These are phyloP conservation scores for Plecotus auritus DNA, from an alignment of 2,113 vertebrate species.

Conservation along the genomic window DNA sequence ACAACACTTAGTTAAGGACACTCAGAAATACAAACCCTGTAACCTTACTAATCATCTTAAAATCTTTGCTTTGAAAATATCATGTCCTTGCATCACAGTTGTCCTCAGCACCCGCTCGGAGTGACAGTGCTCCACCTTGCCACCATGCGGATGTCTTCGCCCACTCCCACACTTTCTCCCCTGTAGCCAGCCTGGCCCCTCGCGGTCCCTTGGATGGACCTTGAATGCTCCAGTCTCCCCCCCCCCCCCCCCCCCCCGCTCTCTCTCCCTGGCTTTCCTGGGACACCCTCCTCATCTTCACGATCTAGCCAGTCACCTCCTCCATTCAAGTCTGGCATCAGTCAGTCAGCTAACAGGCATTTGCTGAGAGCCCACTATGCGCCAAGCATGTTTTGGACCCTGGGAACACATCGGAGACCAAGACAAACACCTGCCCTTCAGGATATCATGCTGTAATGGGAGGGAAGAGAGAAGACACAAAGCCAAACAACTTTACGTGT, in stretches of 20 bases:
- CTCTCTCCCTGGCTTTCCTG: not conserved
- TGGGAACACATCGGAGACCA: not conserved
- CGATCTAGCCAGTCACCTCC: not conserved
- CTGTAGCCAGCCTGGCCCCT: not conserved
- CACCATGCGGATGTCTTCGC: not conserved
- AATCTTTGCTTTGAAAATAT: not conserved
- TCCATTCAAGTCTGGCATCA: not conserved
- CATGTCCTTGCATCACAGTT: not conserved
- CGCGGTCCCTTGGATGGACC: not conserved
- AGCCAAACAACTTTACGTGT: not conserved
- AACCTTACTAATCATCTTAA: not conserved
- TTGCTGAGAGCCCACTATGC: not conserved
- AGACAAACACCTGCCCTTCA: not conserved
- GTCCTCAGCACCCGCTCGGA: not conserved
- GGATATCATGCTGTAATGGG: not conserved
- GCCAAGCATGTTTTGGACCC: not conserved
- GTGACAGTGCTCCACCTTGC: not conserved
- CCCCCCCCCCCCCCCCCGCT: fast-evolving
- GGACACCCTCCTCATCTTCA: not conserved
- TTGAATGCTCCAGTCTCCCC: not conserved
- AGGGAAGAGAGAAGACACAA: not conserved
- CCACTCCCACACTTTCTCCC: not conserved
- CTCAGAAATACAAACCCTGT: not conserved
- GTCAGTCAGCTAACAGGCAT: not conserved
- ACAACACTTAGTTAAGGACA: constrained; percentile 40